phyloP scores from a whole-genome alignment of 2,797 vertebrate genomes.

The Sebastes iracundus region DNA sequence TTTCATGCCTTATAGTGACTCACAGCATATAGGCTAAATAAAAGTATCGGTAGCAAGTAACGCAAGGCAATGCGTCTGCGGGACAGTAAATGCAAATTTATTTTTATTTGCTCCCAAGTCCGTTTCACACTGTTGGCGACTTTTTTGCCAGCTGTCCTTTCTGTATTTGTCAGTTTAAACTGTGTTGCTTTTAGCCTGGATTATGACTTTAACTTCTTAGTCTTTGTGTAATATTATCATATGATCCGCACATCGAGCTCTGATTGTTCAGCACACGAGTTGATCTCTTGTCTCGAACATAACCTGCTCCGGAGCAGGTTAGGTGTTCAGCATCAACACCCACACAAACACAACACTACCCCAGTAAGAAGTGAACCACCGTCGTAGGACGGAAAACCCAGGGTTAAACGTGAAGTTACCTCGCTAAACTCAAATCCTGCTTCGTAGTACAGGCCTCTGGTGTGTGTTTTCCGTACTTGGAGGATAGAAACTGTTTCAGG shows the following conservation, averaged over 20 bases:
- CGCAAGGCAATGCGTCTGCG: too few relatives aligned
- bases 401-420: neutral
- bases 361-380: neutral
- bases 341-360: too few relatives aligned
- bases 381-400: neutral
- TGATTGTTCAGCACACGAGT: too few relatives aligned
- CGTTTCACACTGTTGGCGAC: neutral
- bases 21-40: neutral
- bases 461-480: slow-evolving; percentile 29
- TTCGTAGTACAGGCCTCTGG: neutral
- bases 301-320: too few relatives aligned
- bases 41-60: too few relatives aligned
- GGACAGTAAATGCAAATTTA: too few relatives aligned
- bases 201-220: neutral
- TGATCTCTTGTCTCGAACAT: too few relatives aligned
- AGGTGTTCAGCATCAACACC: too few relatives aligned
- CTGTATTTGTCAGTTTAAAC: neutral
- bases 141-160: too few relatives aligned
- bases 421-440: neutral
- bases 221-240: neutral
- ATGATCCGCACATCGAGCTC: too few relatives aligned
- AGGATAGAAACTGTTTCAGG: slow-evolving; percentile 44
- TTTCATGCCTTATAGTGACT: neutral
- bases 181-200: neutral
- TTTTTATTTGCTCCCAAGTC: neutral